Conservation (phyloP, 2,797 vertebrate species). For the Paratrypauchen microcephalus region DNA sequence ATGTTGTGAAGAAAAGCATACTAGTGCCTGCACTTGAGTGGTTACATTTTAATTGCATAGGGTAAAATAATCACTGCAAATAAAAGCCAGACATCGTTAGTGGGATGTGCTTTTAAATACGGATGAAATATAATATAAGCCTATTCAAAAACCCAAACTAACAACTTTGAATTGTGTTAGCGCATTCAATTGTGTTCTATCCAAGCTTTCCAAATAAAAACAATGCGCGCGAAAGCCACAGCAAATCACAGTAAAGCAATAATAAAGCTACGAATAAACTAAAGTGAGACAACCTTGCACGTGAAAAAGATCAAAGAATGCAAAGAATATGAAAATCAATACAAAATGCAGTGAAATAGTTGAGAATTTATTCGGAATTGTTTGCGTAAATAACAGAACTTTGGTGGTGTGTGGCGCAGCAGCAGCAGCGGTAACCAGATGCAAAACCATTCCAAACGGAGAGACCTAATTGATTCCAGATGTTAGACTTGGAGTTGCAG, state of each 20-base stretch:
- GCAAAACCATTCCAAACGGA: constrained; percentile 81
- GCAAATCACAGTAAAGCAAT: too few relatives aligned
- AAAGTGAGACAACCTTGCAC: too few relatives aligned
- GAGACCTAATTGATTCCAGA: constrained; percentile 88
- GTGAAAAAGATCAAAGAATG: neutral
- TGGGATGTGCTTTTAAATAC: neutral
- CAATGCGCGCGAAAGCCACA: neutral
- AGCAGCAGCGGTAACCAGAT: constrained; percentile 66
- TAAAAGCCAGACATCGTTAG: neutral
- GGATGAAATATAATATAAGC: neutral
- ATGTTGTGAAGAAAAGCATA: neutral
- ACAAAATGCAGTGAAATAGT: neutral
- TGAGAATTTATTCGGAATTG: neutral
- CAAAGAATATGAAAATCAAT: neutral
- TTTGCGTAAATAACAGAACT: neutral
- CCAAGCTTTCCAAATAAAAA: neutral
- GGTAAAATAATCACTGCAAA: neutral
- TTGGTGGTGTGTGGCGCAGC: neutral
- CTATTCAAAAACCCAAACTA: neutral
- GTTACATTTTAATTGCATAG: neutral
- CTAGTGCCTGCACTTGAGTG: neutral
- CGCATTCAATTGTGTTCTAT: neutral
- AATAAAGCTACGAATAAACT: too few relatives aligned
- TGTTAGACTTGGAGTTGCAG: constrained; percentile 71
- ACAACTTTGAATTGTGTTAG: neutral